Evolutionary conservation across 2,888 invertebrate genomes (phyloP), one percentile per base, ranked within the genome.

Genomic region (Phortica magna): DNA sequence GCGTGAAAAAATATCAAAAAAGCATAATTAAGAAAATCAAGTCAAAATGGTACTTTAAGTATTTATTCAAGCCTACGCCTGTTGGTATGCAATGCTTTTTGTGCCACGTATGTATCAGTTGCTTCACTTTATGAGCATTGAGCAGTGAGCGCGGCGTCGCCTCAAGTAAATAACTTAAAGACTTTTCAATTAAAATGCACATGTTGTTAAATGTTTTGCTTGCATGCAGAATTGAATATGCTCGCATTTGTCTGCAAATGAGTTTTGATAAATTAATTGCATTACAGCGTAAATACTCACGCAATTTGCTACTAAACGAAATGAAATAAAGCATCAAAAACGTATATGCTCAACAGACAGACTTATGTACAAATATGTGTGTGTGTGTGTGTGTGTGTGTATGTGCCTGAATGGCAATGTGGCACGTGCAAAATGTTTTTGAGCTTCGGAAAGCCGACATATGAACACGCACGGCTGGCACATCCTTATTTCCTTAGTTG

Each of bases 211-310:
- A 31, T 31, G 31, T 53, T 53, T 53, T 53, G n/a, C 12, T 53
- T 53, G 53, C 10, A 53, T 14, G 10, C 12, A 53, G n/a, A 61
- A 19, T 19, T 61, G 19, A 19, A 19, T 2, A 10, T 61, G 14
- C 3, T 5, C 48, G 14, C 48, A 48, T 48, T 48, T 65, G 5
- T 7, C 65, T 41, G 41, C 41, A 39, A 65, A 65, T 65, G 65
- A 65, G 39, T 39, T 65, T 65, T 14, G 14, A 65, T 65, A 39
- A 65, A 39, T 41, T 65, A 39, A 65, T 65, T 65, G 17, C 19
- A 61, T 61, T 14, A 65, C 14, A 39, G 14, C 65, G 7, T 22
- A 48, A 48, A 12, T 31, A 31, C 31, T 48, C 10, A 48, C 9
- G 48, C 14, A 14, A 6, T 48, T 48, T 48, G 7, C 6, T 7